phyloP scores from a whole-genome alignment of 2,888 invertebrate species.

The Monopis laevigella region DNA sequence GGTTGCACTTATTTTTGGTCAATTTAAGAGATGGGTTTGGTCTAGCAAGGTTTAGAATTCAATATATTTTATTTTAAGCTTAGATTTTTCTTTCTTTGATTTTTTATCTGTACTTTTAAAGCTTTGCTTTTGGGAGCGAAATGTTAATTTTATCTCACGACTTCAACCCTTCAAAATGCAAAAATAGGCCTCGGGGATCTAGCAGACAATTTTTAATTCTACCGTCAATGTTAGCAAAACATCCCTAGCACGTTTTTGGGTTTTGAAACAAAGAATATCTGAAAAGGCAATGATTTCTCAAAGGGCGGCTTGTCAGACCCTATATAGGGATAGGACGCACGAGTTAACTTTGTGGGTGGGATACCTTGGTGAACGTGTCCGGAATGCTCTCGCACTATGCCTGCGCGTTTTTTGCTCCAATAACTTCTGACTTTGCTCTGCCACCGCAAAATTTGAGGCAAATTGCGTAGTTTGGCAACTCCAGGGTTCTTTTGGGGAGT shows the following conservation, averaged over 20 bases:
- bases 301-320: conserved; percentile 8
- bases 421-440: conserved; percentile 10
- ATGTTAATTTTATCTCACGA: background rate
- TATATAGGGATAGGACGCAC: conserved; percentile 10
- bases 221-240: conserved; percentile 5
- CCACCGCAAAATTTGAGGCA: conserved; percentile 9
- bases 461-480: conserved; percentile 1
- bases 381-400: conserved; percentile 2
- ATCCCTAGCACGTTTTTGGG: conserved; percentile 8
- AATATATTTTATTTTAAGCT: too few species aligned
- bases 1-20: conserved; percentile 23
- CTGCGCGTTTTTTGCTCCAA: conserved; percentile 10
- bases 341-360: conserved; percentile 12
- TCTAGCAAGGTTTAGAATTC: too few species aligned
- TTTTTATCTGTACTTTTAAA: too few species aligned
- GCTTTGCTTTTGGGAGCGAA: too few species aligned
- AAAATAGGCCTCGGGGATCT: background rate
- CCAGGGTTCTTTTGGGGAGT: too few species aligned
- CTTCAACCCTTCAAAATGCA: conserved; percentile 2
- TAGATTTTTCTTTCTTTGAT: too few species aligned
- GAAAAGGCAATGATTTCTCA: conserved; percentile 13
- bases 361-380: conserved; percentile 11
- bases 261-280: conserved; percentile 13
- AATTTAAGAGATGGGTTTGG: conserved; percentile 33
- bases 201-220: conserved; percentile 10